A percentile compares a stretch with the other conserved stretches of the same genome.
phyloP scores from a whole-genome alignment of 2,113 vertebrate species.

The Dissostichus mawsoni region DNA sequence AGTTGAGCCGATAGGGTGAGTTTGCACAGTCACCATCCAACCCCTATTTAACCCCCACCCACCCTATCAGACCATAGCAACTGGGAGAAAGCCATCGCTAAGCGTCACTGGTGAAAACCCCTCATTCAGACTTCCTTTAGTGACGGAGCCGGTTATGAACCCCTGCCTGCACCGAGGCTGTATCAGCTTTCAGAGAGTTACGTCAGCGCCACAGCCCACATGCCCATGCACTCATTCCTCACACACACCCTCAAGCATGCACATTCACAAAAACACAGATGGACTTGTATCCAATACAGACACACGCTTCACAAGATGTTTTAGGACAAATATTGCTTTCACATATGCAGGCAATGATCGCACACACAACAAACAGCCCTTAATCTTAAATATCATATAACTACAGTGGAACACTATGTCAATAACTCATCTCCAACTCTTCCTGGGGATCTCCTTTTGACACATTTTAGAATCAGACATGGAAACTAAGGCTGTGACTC shows the following conservation, averaged over 20 bases:
- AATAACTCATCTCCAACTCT: conserved; percentile 36
- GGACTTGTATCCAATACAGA: neutral
- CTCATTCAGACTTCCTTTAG: conserved; percentile 55
- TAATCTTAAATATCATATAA: conserved; percentile 19
- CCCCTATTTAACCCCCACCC: conserved; percentile 40
- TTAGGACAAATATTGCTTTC: conserved; percentile 29
- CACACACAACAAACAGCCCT: conserved; percentile 4
- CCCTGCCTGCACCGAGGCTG: conserved; percentile 17
- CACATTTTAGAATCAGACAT: conserved; percentile 50
- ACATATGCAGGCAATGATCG: neutral
- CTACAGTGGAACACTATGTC: conserved; percentile 27
- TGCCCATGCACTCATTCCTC: conserved; percentile 40
- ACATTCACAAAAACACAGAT: conserved; percentile 23
- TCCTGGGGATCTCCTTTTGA: conserved; percentile 66
- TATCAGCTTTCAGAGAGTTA: conserved; percentile 60
- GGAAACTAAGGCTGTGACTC: conserved; percentile 55
- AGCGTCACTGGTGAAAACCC: conserved; percentile 47
- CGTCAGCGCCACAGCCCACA: conserved; percentile 68
- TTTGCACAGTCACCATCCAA: conserved; percentile 67
- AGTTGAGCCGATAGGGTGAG: conserved; percentile 57
- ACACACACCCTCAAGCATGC: conserved; percentile 6
- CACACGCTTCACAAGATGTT: conserved; percentile 18
- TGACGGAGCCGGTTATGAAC: conserved; percentile 13
- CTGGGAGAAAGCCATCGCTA: conserved; percentile 46
- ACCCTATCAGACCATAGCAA: conserved; percentile 52